Evolutionary conservation across 2,113 vertebrate species (phyloP).

Genomic region (Plecturocebus donacophilus): DNA sequence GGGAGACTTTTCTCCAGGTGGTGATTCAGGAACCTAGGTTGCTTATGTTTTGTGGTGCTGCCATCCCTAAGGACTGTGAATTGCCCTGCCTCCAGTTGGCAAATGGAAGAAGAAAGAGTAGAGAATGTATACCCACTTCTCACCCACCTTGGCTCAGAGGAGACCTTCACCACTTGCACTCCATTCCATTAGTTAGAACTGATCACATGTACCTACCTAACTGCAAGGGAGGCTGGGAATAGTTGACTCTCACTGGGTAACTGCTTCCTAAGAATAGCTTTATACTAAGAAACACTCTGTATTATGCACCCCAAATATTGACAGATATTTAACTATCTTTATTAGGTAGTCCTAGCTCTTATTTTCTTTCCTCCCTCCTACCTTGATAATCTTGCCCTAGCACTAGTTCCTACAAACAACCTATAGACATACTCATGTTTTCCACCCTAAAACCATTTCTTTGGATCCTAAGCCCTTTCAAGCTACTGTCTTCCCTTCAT

Average conservation of each 20-base stretch:
- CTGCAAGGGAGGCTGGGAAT: background rate
- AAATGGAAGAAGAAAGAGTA: background rate
- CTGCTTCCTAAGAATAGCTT: background rate
- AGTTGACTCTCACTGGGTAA: background rate
- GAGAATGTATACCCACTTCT: background rate
- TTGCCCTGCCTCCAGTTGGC: background rate
- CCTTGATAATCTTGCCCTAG: background rate
- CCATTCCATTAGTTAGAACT: background rate
- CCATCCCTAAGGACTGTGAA: background rate
- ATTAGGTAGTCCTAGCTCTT: background rate
- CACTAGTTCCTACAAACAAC: background rate
- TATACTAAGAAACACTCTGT: background rate
- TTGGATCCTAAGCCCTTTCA: background rate
- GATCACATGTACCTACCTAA: background rate
- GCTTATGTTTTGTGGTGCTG: background rate
- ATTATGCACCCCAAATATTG: background rate
- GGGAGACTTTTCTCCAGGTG: background rate
- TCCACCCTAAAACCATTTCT: background rate
- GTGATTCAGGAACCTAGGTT: background rate
- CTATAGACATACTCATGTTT: background rate
- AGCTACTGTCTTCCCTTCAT: background rate
- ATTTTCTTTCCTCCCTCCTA: background rate
- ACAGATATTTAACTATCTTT: background rate
- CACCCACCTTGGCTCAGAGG: background rate
- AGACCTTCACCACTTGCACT: rapidly evolving